Base-by-base conservation (phyloP, 2,888 invertebrate species). In the Thereva nobilitata region DNA sequence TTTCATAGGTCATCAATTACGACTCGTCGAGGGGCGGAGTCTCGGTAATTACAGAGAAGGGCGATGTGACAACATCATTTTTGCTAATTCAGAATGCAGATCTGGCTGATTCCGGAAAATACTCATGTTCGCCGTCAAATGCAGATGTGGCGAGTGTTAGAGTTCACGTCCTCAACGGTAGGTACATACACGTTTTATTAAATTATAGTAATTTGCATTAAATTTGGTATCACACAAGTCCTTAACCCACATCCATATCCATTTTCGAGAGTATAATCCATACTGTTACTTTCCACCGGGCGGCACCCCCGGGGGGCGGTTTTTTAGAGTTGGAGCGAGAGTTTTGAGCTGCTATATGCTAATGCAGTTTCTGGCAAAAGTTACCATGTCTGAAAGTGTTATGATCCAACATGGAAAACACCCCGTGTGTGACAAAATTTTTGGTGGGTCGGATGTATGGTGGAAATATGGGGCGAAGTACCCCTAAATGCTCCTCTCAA, bases 121-220 rank as follows among this genome's bases (percentile, higher is more conserved):
- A 91, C 80, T 89, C 89, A 66, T 91, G 91, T 83, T 87, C 87
- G 75, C 91, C 91, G 73, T 90, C 90, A 77, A 91, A 90, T 79
- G 90, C 91, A 77, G 90, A 90, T 82, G 87, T 88, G 74, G 89
- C 90, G 75, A 89, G 87, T 75, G 88, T 91, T 78, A 85, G 87
- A 76, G 90, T 92, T 71, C 91, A 91, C 81, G 91, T 92, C 74
- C 86, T 92, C 75, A 91, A 90, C 83, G 91, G 91, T 91, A 84
- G 85, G 85, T 80, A 70, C 64, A 67, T 3, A 50, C 50, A 12
- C 61, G 45, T 61, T 61, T 61, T 34, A 35, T 50, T 61, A n/a
- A 61, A 64, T 64, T 64, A 64, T 64, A 42, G 53, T 52, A 59
- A 68, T 68, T 67, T 57, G 68, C 64, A 68, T 68, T 64, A 53